These are phyloP conservation scores for Euura saliciscinereae DNA, from an alignment of 1,140 invertebrate genomes.

Conservation along the genomic window DNA sequence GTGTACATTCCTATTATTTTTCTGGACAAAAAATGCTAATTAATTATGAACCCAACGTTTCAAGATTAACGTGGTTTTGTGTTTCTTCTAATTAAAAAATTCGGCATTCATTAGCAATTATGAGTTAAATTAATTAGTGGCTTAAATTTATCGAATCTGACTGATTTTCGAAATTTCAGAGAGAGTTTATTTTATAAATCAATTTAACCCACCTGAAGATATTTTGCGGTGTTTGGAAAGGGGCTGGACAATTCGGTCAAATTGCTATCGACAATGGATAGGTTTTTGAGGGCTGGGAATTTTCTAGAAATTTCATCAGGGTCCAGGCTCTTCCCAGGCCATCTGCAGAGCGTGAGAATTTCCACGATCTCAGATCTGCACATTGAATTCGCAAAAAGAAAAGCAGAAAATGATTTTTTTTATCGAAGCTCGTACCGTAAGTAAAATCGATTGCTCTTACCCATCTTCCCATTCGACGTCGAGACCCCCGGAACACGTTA, in stretches of 20 bases:
- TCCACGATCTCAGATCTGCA: slow-evolving; percentile 28
- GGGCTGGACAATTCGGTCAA: slow-evolving; percentile 44
- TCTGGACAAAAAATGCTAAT: neutral
- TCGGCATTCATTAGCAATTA: no score
- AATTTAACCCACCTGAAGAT: slow-evolving; percentile 41
- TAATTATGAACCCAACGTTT: neutral
- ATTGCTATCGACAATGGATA: slow-evolving; percentile 51
- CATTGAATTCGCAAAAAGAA: no score
- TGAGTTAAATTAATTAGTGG: no score
- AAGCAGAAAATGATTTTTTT: neutral
- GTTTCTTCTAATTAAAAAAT: no score
- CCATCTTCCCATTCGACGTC: neutral
- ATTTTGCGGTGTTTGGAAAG: slow-evolving; percentile 46
- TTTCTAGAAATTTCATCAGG: slow-evolving; percentile 37
- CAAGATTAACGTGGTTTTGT: neutral
- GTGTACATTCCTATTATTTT: slow-evolving; percentile 13
- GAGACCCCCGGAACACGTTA: neutral
- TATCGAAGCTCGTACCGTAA: no score
- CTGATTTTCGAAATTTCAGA: no score
- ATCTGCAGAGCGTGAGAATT: slow-evolving; percentile 41
- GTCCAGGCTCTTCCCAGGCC: slow-evolving; percentile 44
- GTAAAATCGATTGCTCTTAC: neutral
- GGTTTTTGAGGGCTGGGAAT: slow-evolving; percentile 43
- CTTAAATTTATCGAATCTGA: no score
- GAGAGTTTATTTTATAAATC: neutral